These are phyloP conservation scores for Urocyon cinereoargenteus DNA, from an alignment of 2,797 vertebrate genomes.

Conservation along the genomic window DNA sequence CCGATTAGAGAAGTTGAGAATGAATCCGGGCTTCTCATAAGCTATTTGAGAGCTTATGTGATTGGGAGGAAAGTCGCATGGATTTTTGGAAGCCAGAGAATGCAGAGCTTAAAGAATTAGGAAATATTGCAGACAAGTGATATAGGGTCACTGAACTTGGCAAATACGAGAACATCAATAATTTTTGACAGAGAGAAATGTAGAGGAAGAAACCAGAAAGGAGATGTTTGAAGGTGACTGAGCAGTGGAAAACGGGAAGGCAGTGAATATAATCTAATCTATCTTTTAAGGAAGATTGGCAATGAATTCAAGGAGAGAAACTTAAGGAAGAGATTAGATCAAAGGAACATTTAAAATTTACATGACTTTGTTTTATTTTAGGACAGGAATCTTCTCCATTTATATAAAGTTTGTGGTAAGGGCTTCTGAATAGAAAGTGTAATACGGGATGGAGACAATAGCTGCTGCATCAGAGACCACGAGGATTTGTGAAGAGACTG, in stretches of 20 bases:
- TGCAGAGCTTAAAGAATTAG: background rate
- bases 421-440: background rate
- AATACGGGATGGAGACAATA: background rate
- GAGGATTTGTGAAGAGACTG: background rate
- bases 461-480: background rate
- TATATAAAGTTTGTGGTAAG: background rate
- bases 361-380: background rate
- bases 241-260: background rate
- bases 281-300: background rate
- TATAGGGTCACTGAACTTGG: background rate
- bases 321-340: background rate
- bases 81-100: background rate
- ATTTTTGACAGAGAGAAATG: background rate
- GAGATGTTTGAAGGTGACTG: background rate
- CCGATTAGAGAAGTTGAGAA: background rate
- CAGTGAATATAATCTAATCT: background rate
- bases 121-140: background rate
- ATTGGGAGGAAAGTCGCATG: background rate
- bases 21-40: background rate
- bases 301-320: background rate
- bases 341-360: background rate
- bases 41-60: background rate
- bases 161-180: background rate
- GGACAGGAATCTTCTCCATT: background rate
- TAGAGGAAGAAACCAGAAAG: background rate